A percentile compares a stretch with the other conserved stretches of the same genome.
phyloP scores from a whole-genome alignment of 2,888 invertebrate genomes.

The Chalcosyrphus nemorum region DNA sequence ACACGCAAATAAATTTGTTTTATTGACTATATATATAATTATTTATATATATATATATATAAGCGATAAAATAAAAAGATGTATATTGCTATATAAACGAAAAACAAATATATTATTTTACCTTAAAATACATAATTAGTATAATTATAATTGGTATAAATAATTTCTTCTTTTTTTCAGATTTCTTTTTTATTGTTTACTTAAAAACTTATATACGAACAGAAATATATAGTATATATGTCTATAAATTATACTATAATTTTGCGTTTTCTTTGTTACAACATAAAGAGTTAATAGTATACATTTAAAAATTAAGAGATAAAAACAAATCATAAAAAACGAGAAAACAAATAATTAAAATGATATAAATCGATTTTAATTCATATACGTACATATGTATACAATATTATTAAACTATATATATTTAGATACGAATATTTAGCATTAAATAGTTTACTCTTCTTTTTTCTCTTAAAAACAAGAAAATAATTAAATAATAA shows the following conservation, averaged over 20 bases:
- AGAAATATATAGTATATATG: slow-evolving; percentile 21
- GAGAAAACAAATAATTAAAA: background rate
- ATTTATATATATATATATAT: slow-evolving; percentile 32
- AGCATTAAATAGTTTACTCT: slow-evolving; percentile 56
- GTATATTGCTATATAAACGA: slow-evolving; percentile 59
- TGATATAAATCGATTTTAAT: background rate
- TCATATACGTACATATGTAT: slow-evolving; percentile 17
- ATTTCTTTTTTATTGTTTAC: slow-evolving; percentile 13
- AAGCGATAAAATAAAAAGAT: slow-evolving; percentile 59
- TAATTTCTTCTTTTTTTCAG: slow-evolving; percentile 16
- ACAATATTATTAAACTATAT: slow-evolving; percentile 54
- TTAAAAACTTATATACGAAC: slow-evolving; percentile 43
- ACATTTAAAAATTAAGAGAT: background rate
- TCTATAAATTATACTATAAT: slow-evolving; percentile 24
- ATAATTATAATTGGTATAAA: slow-evolving; percentile 55
- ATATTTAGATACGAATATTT: slow-evolving; percentile 41
- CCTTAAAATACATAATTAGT: slow-evolving; percentile 55
- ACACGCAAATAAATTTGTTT: slow-evolving; percentile 69
- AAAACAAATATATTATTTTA: slow-evolving; percentile 60
- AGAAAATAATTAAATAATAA: slow-evolving; percentile 55
- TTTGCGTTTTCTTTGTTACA: slow-evolving; percentile 29
- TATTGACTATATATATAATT: slow-evolving; percentile 61
- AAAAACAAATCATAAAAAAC: background rate
- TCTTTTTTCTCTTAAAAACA: slow-evolving; percentile 61
- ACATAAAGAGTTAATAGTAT: slow-evolving; percentile 31